phyloP scores from a whole-genome alignment of 2,113 vertebrate species.

The Engraulis encrasicolus region DNA sequence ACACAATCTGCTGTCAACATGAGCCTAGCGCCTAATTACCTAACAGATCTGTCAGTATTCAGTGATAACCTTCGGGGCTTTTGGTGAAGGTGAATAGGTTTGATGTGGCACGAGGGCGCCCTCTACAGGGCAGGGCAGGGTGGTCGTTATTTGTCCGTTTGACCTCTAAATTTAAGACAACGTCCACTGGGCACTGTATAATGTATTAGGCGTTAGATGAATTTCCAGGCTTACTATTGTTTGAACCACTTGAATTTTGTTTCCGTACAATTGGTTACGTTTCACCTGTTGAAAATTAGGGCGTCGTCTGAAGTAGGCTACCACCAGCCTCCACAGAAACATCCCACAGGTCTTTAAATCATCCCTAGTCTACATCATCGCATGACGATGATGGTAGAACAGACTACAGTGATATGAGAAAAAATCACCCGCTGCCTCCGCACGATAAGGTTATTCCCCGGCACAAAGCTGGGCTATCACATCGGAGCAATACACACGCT shows the following conservation, averaged over 20 bases:
- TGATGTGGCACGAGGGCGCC: neutral
- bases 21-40: neutral
- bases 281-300: neutral
- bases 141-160: constrained; percentile 9
- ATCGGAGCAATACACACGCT: neutral
- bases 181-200: neutral
- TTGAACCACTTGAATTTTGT: neutral
- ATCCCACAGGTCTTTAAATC: neutral
- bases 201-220: neutral
- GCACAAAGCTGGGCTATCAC: neutral
- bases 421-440: neutral
- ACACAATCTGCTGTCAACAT: too few relatives aligned
- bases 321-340: too few relatives aligned
- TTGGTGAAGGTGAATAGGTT: neutral
- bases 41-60: neutral
- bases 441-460: neutral
- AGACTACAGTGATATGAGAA: neutral
- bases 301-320: neutral
- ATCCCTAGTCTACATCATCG: neutral
- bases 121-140: neutral
- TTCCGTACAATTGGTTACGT: neutral
- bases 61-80: neutral
- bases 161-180: neutral
- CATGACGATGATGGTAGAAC: neutral
- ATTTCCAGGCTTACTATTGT: neutral